Conservation (phyloP, 2,797 vertebrate species). For the Aselliscus stoliczkanus region DNA sequence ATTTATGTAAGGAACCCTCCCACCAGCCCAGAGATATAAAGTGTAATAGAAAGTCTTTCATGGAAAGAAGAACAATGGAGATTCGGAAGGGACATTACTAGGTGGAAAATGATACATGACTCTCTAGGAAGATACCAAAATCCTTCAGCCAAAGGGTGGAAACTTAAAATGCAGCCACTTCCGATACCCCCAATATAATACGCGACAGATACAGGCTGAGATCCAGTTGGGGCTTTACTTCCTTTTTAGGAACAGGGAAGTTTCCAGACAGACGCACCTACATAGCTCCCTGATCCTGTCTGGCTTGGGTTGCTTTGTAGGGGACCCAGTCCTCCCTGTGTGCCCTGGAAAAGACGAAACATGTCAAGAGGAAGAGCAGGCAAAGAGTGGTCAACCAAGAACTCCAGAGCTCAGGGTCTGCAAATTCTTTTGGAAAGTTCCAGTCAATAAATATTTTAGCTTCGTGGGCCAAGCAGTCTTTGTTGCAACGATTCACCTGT, state of each 20-base stretch:
- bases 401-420: not conserved
- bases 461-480: not conserved
- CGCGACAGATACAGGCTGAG: not conserved
- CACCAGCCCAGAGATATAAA: not conserved
- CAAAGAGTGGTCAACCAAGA: not conserved
- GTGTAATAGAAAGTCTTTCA: not conserved
- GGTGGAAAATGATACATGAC: not conserved
- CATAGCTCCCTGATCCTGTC: not conserved
- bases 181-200: not conserved
- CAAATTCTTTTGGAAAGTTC: not conserved
- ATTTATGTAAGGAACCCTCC: not conserved
- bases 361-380: not conserved
- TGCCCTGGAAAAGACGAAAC: not conserved
- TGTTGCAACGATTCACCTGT: not conserved
- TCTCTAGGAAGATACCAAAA: not conserved
- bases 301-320: not conserved
- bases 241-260: not conserved
- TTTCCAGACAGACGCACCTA: not conserved
- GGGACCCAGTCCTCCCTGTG: not conserved
- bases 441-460: not conserved
- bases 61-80: not conserved
- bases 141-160: not conserved
- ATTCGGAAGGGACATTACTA: not conserved
- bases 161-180: not conserved
- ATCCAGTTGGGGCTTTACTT: not conserved